Conservation (phyloP, 2,888 invertebrate species). For the Syritta pipiens region DNA sequence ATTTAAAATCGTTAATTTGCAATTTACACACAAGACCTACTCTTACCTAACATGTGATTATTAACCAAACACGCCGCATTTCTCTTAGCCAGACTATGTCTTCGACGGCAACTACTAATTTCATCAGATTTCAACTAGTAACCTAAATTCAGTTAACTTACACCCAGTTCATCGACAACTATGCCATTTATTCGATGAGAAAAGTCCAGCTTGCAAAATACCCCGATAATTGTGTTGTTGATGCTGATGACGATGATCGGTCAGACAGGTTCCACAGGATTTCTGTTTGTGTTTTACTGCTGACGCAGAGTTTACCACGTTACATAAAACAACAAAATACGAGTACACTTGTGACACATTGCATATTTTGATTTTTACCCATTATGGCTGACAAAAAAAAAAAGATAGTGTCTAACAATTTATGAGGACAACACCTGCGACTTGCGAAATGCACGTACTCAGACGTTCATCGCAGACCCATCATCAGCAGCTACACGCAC, state of each 20-base stretch:
- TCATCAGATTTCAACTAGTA: constrained; percentile 21
- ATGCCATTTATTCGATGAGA: constrained; percentile 13
- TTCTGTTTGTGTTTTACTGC: neutral
- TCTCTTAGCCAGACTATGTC: neutral
- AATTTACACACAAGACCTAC: neutral
- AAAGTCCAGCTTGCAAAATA: neutral
- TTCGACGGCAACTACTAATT: constrained; percentile 9
- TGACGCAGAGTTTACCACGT: neutral
- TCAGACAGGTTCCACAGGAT: constrained; percentile 44
- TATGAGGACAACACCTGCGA: constrained; percentile 62
- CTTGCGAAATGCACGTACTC: neutral
- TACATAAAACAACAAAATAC: constrained; percentile 28
- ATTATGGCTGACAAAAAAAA: constrained; percentile 4
- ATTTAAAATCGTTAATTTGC: constrained; percentile 18
- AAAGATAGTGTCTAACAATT: constrained; percentile 22
- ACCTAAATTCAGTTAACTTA: constrained; percentile 40
- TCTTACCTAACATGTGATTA: constrained; percentile 8
- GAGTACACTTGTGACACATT: constrained; percentile 33
- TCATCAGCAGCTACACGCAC: neutral
- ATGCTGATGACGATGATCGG: constrained; percentile 13
- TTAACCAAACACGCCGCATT: constrained; percentile 1
- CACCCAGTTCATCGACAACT: constrained; percentile 18
- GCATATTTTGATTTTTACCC: constrained; percentile 43
- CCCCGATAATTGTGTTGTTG: neutral
- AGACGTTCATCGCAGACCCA: constrained; percentile 9